phyloP scores from a whole-genome alignment of 1,140 invertebrate species.

The Drosophila sp. region DNA sequence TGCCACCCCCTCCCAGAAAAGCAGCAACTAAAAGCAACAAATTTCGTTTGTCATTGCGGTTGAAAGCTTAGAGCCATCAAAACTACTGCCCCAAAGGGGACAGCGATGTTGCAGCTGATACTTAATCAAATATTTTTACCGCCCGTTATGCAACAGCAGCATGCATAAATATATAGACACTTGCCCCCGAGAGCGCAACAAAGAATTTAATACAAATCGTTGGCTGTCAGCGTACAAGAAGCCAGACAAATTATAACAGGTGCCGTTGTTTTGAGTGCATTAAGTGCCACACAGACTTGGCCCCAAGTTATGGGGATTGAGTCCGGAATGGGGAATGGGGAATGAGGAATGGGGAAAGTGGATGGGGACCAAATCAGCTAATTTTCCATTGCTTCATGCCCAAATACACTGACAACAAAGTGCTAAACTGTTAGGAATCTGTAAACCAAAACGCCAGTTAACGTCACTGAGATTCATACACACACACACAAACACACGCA shows the following conservation, averaged over 20 bases:
- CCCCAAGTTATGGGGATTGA: conserved; percentile 24
- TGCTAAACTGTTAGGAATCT: conserved; percentile 45
- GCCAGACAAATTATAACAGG: conserved; percentile 83
- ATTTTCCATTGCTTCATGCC: conserved; percentile 43
- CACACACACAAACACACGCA: not conserved
- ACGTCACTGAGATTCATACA: conserved; percentile 38
- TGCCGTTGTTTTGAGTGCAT: conserved; percentile 61
- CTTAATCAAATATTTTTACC: conserved; percentile 75
- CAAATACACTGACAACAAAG: conserved; percentile 18
- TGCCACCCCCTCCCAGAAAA: not conserved
- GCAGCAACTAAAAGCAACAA: conserved; percentile 59
- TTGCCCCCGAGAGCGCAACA: conserved; percentile 48
- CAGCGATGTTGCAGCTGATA: conserved; percentile 39
- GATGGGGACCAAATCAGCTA: conserved; percentile 19
- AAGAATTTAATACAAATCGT: conserved; percentile 82
- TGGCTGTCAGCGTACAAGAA: conserved; percentile 79
- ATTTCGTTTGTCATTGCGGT: conserved; percentile 67
- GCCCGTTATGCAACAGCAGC: conserved; percentile 62
- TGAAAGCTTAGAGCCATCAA: conserved; percentile 52
- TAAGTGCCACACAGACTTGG: conserved; percentile 31
- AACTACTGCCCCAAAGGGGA: conserved; percentile 48
- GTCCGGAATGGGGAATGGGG: not conserved
- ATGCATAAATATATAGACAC: conserved; percentile 25
- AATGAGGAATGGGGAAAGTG: not conserved
- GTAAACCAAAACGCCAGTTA: conserved; percentile 47